phyloP scores from a whole-genome alignment of 2,888 invertebrate species.

The Bhutanitis thaidina region DNA sequence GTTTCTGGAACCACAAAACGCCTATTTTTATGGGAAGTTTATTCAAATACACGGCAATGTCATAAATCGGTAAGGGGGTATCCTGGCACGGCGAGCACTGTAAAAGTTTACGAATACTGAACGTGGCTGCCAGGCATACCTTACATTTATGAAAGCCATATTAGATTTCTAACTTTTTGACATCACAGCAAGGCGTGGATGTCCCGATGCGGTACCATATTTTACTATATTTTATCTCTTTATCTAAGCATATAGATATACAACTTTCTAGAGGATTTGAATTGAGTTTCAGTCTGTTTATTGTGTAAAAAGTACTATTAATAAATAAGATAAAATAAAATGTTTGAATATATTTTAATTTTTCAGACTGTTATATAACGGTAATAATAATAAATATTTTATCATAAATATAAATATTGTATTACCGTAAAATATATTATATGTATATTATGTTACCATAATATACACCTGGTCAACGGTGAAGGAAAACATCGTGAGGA shows the following conservation, averaged over 20 bases:
- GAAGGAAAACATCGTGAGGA: too few species aligned
- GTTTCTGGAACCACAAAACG: slow-evolving; percentile 67
- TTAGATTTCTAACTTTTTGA: slow-evolving; percentile 15
- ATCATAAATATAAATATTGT: too few species aligned
- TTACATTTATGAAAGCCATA: neutral
- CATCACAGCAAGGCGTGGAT: slow-evolving; percentile 1
- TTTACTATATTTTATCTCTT: slow-evolving; percentile 11
- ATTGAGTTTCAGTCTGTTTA: slow-evolving; percentile 11
- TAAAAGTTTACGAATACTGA: slow-evolving; percentile 37
- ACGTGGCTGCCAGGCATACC: neutral
- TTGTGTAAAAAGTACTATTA: neutral
- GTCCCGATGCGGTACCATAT: slow-evolving; percentile 10
- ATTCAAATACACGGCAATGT: slow-evolving; percentile 72
- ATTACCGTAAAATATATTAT: too few species aligned
- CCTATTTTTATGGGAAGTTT: slow-evolving; percentile 77
- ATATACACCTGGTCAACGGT: too few species aligned
- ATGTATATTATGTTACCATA: too few species aligned
- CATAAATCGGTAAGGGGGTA: slow-evolving; percentile 73
- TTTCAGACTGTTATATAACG: too few species aligned
- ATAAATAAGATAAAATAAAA: too few species aligned
- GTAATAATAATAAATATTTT: too few species aligned
- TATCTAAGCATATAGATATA: slow-evolving; percentile 6
- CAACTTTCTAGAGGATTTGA: slow-evolving; percentile 15
- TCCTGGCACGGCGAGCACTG: slow-evolving; percentile 56
- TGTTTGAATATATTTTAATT: too few species aligned